Base-by-base conservation (phyloP, 1,140 invertebrate species). In the Drosophila ananassae region DNA sequence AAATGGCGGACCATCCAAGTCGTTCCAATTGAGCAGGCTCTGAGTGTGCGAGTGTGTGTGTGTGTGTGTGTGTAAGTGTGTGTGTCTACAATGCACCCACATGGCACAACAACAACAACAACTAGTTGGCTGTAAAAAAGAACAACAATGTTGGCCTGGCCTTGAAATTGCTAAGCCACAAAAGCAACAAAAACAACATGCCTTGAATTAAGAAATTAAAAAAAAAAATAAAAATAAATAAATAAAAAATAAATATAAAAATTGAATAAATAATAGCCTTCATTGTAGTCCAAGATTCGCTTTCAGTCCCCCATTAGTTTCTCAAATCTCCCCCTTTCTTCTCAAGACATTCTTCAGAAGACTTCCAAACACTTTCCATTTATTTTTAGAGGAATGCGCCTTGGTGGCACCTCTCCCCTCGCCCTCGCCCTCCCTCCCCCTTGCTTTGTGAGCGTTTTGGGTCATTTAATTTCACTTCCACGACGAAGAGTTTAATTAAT, bases 391-490 rank as follows among this genome's bases (percentile, higher is more conserved):
- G 46, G 59, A 67, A 67, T 67, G 47, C 17, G 17, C 17, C 17
- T 17, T 17, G 17, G 17, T 17, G 17, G 17, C 34, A 5, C 56
- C 30, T 50, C 52, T 57, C 57, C 34, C 3, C 25, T 30, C 12
- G 30, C 64, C n/a, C n/a, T n/a, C n/a, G n/a, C n/a, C n/a, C n/a
- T 13, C 30, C 13, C 51, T 3, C 44, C 21, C 50, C 8, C 3
- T 5, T 4, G 13, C 24, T 48, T 44, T 47, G 54, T 30, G 25
- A 67, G 30, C 68, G 56, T 74, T 79, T 75, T 67, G 28, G 66
- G 63, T 21, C 72, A 58, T 66, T 74, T 54, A 60, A 73, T 84
- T 83, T 83, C 76, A 79, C 80, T 67, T 66, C 64, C 76, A 75
- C 55, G 32, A 44, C 50, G 21, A 51, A 74, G 66, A 71, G 61